These are phyloP conservation scores for Philhelius pedissequus DNA, from an alignment of 2,888 invertebrate genomes.

Conservation along the genomic window DNA sequence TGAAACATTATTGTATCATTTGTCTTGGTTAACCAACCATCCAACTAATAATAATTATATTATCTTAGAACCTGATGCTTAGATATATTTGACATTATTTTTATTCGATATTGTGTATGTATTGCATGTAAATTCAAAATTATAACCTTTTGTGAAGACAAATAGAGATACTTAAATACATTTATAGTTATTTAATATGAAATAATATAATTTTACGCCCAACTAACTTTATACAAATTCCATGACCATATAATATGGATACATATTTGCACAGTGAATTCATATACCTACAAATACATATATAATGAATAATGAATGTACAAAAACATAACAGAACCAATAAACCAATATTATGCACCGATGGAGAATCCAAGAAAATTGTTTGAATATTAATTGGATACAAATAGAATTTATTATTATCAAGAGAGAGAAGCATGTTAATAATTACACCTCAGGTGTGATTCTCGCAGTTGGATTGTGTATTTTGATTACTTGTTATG, in stretches of 20 bases:
- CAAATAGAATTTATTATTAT: constrained; percentile 32
- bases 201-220: background rate
- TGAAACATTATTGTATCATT: constrained; percentile 30
- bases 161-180: background rate
- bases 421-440: background rate
- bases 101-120: no score
- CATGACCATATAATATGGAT: background rate
- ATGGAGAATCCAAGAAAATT: background rate
- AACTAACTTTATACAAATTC: background rate
- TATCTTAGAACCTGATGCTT: background rate
- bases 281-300: background rate
- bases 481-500: background rate
- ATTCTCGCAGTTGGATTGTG: constrained; percentile 6
- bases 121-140: background rate
- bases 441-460: constrained; percentile 18
- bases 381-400: constrained; percentile 46
- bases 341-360: constrained; percentile 22
- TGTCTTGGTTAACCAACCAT: constrained; percentile 9
- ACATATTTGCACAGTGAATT: background rate
- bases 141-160: background rate
- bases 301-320: background rate
- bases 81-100: background rate
- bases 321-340: constrained; percentile 19
- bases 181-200: background rate
- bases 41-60: background rate